phyloP scores from a whole-genome alignment of 2,888 invertebrate genomes.

The Amaurobius ferox region DNA sequence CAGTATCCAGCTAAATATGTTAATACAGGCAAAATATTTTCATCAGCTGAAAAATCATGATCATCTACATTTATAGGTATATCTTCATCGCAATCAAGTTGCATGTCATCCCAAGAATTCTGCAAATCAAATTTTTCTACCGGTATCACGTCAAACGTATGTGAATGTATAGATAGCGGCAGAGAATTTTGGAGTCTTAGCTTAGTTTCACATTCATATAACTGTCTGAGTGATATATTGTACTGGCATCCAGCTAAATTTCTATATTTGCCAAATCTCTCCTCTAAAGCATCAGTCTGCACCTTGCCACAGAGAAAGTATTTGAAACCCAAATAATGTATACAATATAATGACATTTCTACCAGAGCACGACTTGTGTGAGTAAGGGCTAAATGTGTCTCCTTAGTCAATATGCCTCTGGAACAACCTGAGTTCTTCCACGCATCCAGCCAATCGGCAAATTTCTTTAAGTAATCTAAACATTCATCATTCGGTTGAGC shows the following conservation, averaged over 20 bases:
- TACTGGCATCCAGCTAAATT: background rate
- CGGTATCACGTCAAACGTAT: background rate
- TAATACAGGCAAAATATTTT: background rate
- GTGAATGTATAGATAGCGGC: background rate
- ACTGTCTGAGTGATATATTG: background rate
- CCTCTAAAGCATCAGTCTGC: constrained; percentile 24
- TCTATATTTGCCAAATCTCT: constrained; percentile 9
- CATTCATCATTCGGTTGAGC: background rate
- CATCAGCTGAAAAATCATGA: background rate
- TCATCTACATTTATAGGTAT: too few relatives aligned
- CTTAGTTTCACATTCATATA: constrained; percentile 16
- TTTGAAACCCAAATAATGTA: background rate
- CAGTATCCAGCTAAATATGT: too few relatives aligned
- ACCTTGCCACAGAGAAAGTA: constrained; percentile 8
- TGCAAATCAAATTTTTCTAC: too few relatives aligned
- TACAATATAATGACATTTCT: constrained; percentile 4
- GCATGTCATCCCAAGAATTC: background rate
- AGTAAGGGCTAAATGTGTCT: background rate
- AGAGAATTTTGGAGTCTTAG: too few relatives aligned
- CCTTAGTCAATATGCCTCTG: background rate
- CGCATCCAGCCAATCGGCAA: background rate
- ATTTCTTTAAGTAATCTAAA: background rate
- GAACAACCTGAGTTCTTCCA: background rate
- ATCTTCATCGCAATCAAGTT: background rate
- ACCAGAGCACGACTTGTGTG: background rate